Evolutionary conservation across 2,113 vertebrate genomes (phyloP).

Genomic region (Thinocorus orbignyianus): DNA sequence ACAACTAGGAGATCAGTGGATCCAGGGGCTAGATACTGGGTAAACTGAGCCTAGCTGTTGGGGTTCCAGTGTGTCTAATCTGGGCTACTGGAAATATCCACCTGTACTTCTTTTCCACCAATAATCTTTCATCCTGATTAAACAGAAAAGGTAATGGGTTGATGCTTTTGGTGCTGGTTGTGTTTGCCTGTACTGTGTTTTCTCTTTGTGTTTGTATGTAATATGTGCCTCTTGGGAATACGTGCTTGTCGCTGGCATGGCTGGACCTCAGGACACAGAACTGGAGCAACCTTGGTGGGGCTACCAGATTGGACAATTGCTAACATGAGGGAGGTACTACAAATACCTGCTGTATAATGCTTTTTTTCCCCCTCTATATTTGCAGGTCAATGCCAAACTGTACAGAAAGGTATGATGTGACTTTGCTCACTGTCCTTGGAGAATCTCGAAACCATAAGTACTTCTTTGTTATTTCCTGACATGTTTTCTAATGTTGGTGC

Average conservation of each 20-base stretch:
- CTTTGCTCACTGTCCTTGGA: background rate
- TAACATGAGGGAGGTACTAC: background rate
- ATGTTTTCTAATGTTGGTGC: background rate
- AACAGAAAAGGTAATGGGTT: background rate
- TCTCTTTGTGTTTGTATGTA: no score
- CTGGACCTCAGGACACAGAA: background rate
- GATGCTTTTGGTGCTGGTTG: background rate
- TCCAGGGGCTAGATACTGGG: background rate
- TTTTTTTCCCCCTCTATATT: conserved; percentile 36
- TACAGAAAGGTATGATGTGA: conserved; percentile 79
- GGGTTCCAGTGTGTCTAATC: background rate
- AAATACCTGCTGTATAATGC: background rate
- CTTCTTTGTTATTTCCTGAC: background rate
- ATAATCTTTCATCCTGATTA: background rate
- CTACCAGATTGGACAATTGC: background rate
- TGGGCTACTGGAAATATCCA: background rate
- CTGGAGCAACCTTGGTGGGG: background rate
- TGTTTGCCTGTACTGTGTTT: background rate
- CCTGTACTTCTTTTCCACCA: background rate
- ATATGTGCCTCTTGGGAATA: background rate
- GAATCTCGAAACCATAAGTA: background rate
- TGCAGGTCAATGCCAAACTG: conserved; percentile 80
- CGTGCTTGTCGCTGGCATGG: fast-evolving
- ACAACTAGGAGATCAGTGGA: background rate
- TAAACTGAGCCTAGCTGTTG: background rate